Evolutionary conservation across 2,113 vertebrate genomes (phyloP).

Genomic region (Chlorodrepanis virens): DNA sequence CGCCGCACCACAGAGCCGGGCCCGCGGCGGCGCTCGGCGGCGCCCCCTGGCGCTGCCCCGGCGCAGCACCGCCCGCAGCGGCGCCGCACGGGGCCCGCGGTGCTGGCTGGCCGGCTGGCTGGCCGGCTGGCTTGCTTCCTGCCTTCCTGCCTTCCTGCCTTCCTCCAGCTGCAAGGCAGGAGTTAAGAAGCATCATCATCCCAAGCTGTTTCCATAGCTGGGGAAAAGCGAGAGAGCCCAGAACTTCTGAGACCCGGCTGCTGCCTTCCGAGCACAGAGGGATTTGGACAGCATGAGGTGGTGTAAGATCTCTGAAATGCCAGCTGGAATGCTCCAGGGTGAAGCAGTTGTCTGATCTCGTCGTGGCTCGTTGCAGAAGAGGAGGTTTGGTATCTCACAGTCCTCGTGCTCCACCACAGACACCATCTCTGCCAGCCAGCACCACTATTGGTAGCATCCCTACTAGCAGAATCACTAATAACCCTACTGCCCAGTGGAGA

Average conservation of each 20-base stretch:
- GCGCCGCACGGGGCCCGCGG: background rate
- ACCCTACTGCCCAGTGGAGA: background rate
- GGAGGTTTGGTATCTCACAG: background rate
- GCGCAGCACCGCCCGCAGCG: background rate
- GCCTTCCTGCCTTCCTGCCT: no score
- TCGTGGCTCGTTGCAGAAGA: accelerated
- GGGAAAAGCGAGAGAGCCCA: no score
- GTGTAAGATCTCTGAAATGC: background rate
- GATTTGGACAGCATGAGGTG: background rate
- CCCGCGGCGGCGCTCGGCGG: background rate
- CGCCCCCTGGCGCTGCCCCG: background rate
- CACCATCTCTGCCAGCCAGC: background rate
- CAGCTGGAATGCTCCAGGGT: background rate
- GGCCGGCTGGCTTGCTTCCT: no score
- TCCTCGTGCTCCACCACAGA: background rate
- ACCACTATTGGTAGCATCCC: background rate
- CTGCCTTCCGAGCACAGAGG: background rate
- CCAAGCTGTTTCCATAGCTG: no score
- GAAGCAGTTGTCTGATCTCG: background rate
- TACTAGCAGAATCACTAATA: background rate
- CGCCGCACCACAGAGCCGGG: background rate
- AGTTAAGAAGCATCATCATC: no score
- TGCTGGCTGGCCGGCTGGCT: no score
- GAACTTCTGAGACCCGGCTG: accelerated
- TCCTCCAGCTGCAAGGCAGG: no score